Evolutionary conservation across 2,113 vertebrate genomes (phyloP), one percentile per base, ranked within the genome.

Genomic region (Nothobranchius furzeri): DNA sequence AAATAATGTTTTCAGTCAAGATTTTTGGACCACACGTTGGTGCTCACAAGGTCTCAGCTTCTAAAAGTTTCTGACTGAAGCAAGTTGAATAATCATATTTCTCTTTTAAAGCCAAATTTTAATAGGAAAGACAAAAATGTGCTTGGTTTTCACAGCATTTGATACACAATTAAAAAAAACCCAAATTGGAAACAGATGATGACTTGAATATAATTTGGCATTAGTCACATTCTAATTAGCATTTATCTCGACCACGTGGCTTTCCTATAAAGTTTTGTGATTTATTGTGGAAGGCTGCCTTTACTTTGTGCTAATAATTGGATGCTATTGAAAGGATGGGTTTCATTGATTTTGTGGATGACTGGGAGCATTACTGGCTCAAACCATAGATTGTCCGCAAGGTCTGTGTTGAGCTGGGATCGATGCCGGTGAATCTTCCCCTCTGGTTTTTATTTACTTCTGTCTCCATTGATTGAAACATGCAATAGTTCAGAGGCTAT

Each of bases 241-340:
- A 92, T 95, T 92, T 87, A 87, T 93, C 93, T 93, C 87, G 88
- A 87, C 87, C 77, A 83, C 88, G 87, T 92, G 78, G 89, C 86
- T 93, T 93, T 92, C 92, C 93, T 92, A 92, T 95, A 93, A 97
- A 94, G 89, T 95, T 90, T 93, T 88, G 91, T 95, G 94, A 98
- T 98, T 97, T 96, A 96, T 96, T 79, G 94, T 68, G 61, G 92
- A 92, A 93, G 89, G 85, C 90, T 92, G 86, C 80, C 88, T 94
- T 92, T 93, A 93, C 79, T 82, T 93, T 95, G 95, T 96, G 94
- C 93, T 96, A 94, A 95, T 98, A 98, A 98, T 97, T 98, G 95
- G 94, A 96, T 96, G 94, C 91, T 95, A 93, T 96, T 96, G 95
- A 96, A 96, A 96, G 94, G 96, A 98, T 96, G 95, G 95, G 93